phyloP scores from a whole-genome alignment of 1,140 invertebrate species.

The Neotoxoptera formosana region DNA sequence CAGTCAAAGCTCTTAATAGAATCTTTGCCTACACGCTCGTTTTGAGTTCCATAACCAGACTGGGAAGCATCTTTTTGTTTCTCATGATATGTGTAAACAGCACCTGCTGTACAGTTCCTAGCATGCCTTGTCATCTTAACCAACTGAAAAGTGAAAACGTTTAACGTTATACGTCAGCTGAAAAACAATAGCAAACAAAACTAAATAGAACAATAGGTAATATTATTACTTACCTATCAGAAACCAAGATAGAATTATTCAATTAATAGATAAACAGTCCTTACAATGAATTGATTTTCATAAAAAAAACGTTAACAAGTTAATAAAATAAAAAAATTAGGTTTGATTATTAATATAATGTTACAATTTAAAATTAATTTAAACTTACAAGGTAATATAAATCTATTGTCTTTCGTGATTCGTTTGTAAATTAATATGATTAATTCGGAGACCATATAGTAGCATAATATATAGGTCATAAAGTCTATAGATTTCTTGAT shows the following conservation, averaged over 20 bases:
- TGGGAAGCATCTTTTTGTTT: constrained; percentile 94
- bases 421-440: too few relatives aligned
- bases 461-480: too few relatives aligned
- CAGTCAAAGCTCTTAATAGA: constrained; percentile 98
- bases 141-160: not conserved
- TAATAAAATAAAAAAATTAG: not conserved
- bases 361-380: not conserved
- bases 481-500: too few relatives aligned
- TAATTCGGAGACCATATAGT: too few relatives aligned
- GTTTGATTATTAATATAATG: not conserved
- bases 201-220: not conserved
- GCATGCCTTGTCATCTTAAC: constrained; percentile 89
- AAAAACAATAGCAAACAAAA: not conserved
- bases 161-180: not conserved
- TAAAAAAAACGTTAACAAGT: not conserved
- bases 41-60: constrained; percentile 89
- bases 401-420: not conserved
- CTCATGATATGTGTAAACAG: constrained; percentile 98
- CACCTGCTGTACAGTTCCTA: constrained; percentile 96
- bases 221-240: not conserved
- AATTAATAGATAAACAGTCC: not conserved
- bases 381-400: not conserved
- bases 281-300: not conserved
- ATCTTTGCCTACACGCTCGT: constrained; percentile 90
- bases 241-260: not conserved